Base-by-base conservation (phyloP, 2,888 invertebrate genomes). In the Lydus trimaculatus region DNA sequence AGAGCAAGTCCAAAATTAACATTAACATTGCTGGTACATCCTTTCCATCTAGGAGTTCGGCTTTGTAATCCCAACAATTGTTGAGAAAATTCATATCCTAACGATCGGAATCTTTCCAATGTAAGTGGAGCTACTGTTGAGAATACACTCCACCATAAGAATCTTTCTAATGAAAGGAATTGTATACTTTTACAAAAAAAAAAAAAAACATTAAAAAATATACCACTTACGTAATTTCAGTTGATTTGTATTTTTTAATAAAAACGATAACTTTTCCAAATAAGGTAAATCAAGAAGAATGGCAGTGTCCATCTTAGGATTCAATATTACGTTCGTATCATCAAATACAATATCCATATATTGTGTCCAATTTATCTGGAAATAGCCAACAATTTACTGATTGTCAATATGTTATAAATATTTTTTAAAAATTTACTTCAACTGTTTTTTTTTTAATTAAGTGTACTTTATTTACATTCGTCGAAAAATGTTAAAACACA, bases 101-200 rank as follows among this genome's bases (percentile, higher is more conserved):
- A 86, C 69, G 87, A 87, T 17, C 90, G 87, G 84, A 90, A 90
- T 71, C 86, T 82, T 67, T 84, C 81, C 59, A 87, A 84, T 8
- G 91, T 89, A 83, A 91, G 86, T 31, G 90, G 90, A 0, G 90
- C 89, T 60, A 91, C 86, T 15, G 90, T 88, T 9, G 90, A 89
- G 83, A 90, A 90, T 66, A 91, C 87, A 77, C 90, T 88, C 93
- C 93, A 93, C 88, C 92, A 90, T 25, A 92, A 83, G 84, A 90
- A 93, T 70, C 91, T 91, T 70, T 91, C 92, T 90, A 86, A 43
- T 84, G 83, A 76, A 73, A 69, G 31, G 72, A 70, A 43, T 43
- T 43, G 70, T 73, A 70, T 64, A 71, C 56, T 60, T 70, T 72
- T 67, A 68, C 65, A 48, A 66, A 67, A 70, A 63, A 48, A 66